Base-by-base conservation (phyloP, 2,113 vertebrate genomes). In the Caretta caretta region DNA sequence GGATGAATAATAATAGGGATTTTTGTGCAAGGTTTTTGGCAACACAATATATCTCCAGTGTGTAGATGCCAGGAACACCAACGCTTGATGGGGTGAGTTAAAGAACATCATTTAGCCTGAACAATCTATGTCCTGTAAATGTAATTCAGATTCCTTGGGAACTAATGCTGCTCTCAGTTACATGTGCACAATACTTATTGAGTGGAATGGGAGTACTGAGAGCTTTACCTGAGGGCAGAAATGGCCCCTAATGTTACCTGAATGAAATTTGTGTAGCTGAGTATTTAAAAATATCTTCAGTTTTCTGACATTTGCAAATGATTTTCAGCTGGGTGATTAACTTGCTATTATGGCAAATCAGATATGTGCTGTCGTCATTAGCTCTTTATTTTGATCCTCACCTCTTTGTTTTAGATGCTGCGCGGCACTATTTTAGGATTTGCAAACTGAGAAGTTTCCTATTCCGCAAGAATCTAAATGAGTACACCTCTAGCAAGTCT, bases 261-360 rank as follows among this genome's bases (percentile, higher is more conserved):
- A 96, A 96, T 95, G 89, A 92, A 84, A 22, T 59, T 80, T 31
- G 53, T 96, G 95, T 94, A 29, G 35, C 42, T 81, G 89, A 91
- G 57, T 90, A 80, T 92, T 94, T 93, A 46, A 90, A 91, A 86
- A 31, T 95, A 97, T 95, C 96, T 96, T 96, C 96, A 95, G 89
- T 79, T 93, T 97, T 91, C 5, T 27, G 84, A 87, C 95, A 85
- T 50, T 83, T 95, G 90, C 59, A 91, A 97, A 96, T 51, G 85
- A 91, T 93, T 75, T 46, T 56, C 76, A 80, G 24, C 46, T 83
- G 91, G 97, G 97, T 96, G 94, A 97, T 97, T 92, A 96, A 38
- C n/a, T 90, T 86, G 84, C 69, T 94, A 38, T 57, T 72, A 86
- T 35, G 90, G 62, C 27, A 83, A 80, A 24, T 65, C 90, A 94